phyloP scores from a whole-genome alignment of 1,140 invertebrate species.

The Gonatopus flavifemur region DNA sequence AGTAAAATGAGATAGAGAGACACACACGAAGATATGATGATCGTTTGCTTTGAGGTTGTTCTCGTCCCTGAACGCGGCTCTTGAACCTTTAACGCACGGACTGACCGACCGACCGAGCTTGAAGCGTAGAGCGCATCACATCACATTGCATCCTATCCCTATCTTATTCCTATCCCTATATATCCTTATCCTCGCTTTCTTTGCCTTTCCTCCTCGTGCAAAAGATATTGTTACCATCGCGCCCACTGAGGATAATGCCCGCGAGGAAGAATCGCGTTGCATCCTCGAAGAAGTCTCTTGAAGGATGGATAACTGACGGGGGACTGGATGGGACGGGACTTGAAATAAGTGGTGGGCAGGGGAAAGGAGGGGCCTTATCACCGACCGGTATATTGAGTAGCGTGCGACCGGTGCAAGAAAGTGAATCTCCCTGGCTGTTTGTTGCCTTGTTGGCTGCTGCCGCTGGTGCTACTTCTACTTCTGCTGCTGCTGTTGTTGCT shows the following conservation, averaged over 20 bases:
- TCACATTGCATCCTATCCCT: no score
- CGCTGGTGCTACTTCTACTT: no score
- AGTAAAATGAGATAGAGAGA: background rate
- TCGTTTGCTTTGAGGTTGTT: constrained; percentile 33
- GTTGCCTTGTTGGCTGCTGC: no score
- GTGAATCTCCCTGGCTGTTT: no score
- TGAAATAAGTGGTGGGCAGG: constrained; percentile 9
- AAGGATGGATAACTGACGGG: no score
- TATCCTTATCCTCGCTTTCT: no score
- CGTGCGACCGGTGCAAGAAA: constrained; percentile 48
- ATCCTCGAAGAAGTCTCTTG: constrained; percentile 17
- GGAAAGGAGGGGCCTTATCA: constrained; percentile 39
- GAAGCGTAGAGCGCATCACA: constrained; percentile 41
- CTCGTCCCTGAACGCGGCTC: constrained; percentile 55
- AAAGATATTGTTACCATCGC: constrained; percentile 58
- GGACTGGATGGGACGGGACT: constrained; percentile 18
- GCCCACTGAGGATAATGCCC: constrained; percentile 13
- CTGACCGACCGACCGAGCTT: constrained; percentile 19
- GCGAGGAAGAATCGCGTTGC: constrained; percentile 34
- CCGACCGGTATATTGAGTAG: constrained; percentile 54
- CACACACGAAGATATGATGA: constrained; percentile 18
- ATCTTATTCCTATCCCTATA: no score
- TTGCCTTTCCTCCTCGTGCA: constrained; percentile 28
- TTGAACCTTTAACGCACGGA: constrained; percentile 59
- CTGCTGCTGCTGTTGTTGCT: no score